Percentiles rank a stretch among this genome's conserved stretches.
Evolutionary conservation across 2,888 invertebrate species (phyloP).

Genomic region (Cheilosia vernalis): DNA sequence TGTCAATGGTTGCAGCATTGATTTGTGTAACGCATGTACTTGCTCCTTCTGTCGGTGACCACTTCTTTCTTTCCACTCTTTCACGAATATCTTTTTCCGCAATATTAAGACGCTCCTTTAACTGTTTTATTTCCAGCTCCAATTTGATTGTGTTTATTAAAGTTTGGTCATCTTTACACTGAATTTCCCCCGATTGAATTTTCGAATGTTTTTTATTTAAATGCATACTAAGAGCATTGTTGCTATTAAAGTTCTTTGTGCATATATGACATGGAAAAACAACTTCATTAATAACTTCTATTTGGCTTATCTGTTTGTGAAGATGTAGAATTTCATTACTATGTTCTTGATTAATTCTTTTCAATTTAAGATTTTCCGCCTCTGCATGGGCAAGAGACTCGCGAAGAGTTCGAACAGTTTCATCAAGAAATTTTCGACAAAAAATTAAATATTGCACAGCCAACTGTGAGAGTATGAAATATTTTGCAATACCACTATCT

Average conservation of each 20-base stretch:
- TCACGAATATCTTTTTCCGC: slow-evolving; percentile 85
- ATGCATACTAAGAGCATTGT: slow-evolving; percentile 82
- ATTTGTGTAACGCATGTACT: slow-evolving; percentile 38
- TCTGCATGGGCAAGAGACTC: slow-evolving; percentile 78
- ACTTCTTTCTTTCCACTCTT: slow-evolving; percentile 55
- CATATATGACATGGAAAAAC: slow-evolving; percentile 82
- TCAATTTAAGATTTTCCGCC: slow-evolving; percentile 79
- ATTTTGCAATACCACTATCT: slow-evolving; percentile 82
- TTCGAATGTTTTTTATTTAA: slow-evolving; percentile 80
- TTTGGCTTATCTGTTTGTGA: slow-evolving; percentile 81
- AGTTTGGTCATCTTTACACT: slow-evolving; percentile 80
- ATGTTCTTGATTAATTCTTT: slow-evolving; percentile 78
- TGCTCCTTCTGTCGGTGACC: slow-evolving; percentile 35
- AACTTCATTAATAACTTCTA: slow-evolving; percentile 81
- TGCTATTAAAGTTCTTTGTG: slow-evolving; percentile 82
- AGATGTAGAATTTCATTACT: slow-evolving; percentile 81
- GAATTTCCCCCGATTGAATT: slow-evolving; percentile 48
- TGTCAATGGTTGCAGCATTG: slow-evolving; percentile 18
- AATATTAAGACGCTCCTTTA: slow-evolving; percentile 86
- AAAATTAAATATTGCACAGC: slow-evolving; percentile 82
- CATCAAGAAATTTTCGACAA: slow-evolving; percentile 82
- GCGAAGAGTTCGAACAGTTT: slow-evolving; percentile 79
- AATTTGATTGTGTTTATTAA: slow-evolving; percentile 86
- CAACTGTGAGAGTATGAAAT: slow-evolving; percentile 81
- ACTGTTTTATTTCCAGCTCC: slow-evolving; percentile 86